Base-by-base conservation (phyloP, 2,888 invertebrate genomes). In the Aethes cnicana region DNA sequence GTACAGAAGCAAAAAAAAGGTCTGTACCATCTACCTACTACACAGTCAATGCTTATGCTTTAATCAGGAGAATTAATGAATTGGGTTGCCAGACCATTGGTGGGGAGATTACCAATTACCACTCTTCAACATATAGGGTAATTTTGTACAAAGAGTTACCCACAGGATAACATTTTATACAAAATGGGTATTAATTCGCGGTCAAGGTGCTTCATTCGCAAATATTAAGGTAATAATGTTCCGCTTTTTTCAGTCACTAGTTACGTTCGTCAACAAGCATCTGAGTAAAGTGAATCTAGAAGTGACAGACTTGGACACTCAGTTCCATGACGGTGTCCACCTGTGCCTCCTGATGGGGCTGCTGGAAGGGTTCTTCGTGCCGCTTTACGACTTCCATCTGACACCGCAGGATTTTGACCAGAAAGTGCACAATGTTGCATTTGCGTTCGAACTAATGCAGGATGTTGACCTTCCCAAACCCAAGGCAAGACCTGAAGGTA, bases 221-320 rank as follows among this genome's bases (percentile, higher is more conserved):
- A n/a, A n/a, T n/a, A n/a, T n/a, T n/a, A n/a, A n/a, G n/a, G n/a
- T n/a, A n/a, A n/a, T n/a, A n/a, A n/a, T n/a, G n/a, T n/a, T n/a
- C n/a, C n/a, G n/a, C n/a, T 68, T 58, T 54, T 91, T 91, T 28
- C 85, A 96, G 94, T 98, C 98, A 0, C 89, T 99, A 61, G 94
- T 99, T n/a, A 97, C 98, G 1, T 99, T 99, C 87, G 98, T 98
- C 2, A 99, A 99, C 84, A 99, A 98, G 81, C 98, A 99, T 79
- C 88, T 99, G 73, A 96, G 96, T 77, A 98, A 98, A 85, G 93
- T 99, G 59, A 98, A 99, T 81, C 92, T 99, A 61, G 98, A 99
- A 84, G 98, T 98, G 1, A 93, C 92, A 36, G 97, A 98, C 74
- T 87, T 99, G 68, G 98, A 98, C 69, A 94, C 93, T 1, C 98